Percentiles rank a stretch among this genome's conserved stretches.
Evolutionary conservation across 2,113 vertebrate genomes (phyloP).

Genomic region (Alligator sinensis): DNA sequence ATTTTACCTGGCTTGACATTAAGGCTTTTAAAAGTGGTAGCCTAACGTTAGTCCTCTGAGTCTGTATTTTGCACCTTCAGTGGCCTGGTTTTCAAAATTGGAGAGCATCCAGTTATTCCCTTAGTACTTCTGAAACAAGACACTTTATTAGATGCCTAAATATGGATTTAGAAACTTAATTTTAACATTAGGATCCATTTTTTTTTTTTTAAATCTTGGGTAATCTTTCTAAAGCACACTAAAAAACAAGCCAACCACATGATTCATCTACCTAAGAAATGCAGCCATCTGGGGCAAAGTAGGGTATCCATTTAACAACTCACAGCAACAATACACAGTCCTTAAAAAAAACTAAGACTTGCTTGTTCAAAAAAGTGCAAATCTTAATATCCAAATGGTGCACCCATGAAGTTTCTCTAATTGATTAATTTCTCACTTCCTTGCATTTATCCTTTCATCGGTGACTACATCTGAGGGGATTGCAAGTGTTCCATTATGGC

Average conservation of each 20-base stretch:
- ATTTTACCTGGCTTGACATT: neutral
- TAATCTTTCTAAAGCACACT: neutral
- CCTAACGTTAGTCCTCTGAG: slow-evolving; percentile 68
- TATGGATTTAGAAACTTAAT: slow-evolving; percentile 11
- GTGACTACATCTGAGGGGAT: neutral
- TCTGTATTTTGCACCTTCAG: slow-evolving; percentile 49
- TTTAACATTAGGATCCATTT: neutral
- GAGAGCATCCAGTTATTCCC: slow-evolving; percentile 31
- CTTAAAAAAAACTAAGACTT: neutral
- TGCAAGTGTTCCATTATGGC: neutral
- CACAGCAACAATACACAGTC: neutral
- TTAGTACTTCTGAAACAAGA: slow-evolving; percentile 3
- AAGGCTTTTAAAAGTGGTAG: slow-evolving; percentile 66
- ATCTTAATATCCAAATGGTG: neutral
- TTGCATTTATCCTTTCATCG: neutral
- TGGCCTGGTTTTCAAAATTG: slow-evolving; percentile 64
- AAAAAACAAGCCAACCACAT: neutral
- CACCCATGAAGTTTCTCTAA: neutral
- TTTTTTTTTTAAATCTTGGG: neutral
- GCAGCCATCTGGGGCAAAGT: neutral
- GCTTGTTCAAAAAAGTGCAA: neutral
- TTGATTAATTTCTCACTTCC: neutral
- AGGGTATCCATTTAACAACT: slow-evolving; percentile 2
- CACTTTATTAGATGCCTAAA: neutral
- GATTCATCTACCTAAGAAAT: neutral